phyloP scores from a whole-genome alignment of 2,888 invertebrate genomes.

The Drosophila robusta region DNA sequence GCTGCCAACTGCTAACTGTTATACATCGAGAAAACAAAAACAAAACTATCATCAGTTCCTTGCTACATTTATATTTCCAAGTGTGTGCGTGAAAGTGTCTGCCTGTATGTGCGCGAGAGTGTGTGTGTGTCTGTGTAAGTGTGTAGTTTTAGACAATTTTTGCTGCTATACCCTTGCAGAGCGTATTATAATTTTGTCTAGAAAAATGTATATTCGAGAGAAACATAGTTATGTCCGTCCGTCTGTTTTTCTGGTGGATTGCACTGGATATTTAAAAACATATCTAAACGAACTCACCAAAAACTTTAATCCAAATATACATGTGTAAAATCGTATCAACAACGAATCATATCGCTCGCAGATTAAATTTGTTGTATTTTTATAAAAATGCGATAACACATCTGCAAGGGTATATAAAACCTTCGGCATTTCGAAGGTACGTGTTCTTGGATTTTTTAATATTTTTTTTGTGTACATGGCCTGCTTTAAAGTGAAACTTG shows the following conservation, averaged over 20 bases:
- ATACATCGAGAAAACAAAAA: conserved; percentile 21
- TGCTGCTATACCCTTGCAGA: conserved; percentile 6
- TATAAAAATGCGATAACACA: no score
- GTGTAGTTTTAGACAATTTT: conserved; percentile 36
- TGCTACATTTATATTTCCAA: conserved; percentile 45
- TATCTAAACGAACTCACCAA: no score
- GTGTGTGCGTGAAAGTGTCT: conserved; percentile 11
- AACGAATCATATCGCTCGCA: no score
- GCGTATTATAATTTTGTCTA: not conserved
- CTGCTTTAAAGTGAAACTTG: conserved; percentile 77
- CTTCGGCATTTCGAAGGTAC: no score
- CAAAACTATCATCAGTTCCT: conserved; percentile 60
- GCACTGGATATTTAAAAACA: no score
- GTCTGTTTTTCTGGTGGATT: no score
- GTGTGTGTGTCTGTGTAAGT: conserved; percentile 13
- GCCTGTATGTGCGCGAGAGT: conserved; percentile 5
- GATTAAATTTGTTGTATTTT: no score
- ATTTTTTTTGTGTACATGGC: conserved; percentile 18
- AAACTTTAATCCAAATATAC: no score
- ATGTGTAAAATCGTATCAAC: no score
- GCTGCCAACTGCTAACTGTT: conserved; percentile 25
- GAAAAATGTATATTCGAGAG: not conserved
- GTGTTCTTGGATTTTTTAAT: conserved; percentile 23
- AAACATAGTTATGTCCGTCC: no score
- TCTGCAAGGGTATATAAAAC: no score